These are phyloP conservation scores for Orthosia incerta DNA, from an alignment of 2,888 invertebrate species.

Conservation along the genomic window DNA sequence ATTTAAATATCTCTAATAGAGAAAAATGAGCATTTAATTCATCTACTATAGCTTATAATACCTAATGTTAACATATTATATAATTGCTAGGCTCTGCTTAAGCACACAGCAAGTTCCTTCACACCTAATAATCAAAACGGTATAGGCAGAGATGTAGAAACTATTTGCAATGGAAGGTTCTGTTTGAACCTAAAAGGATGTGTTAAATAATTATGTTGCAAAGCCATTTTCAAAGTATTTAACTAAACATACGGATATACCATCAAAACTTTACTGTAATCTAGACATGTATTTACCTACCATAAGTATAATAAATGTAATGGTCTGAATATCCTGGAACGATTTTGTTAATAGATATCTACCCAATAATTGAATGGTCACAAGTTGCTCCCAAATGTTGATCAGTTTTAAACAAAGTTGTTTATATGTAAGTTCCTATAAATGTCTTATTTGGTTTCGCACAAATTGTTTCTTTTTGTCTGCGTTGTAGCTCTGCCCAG, in stretches of 20 bases:
- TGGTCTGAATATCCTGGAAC: conserved; percentile 40
- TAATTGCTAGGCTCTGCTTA: background rate
- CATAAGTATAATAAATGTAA: conserved; percentile 49
- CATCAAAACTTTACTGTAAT: conserved; percentile 54
- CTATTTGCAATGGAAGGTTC: background rate
- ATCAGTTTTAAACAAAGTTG: conserved; percentile 33
- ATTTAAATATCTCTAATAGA: background rate
- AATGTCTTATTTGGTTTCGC: conserved; percentile 70
- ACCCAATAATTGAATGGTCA: conserved; percentile 15
- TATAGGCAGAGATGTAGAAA: background rate
- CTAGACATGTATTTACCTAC: conserved; percentile 60
- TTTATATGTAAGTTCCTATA: conserved; percentile 55
- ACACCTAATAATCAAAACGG: background rate
- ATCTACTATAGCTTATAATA: background rate
- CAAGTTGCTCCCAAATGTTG: conserved; percentile 40
- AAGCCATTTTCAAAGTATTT: conserved; percentile 33
- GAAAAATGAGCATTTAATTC: background rate
- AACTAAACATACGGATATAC: conserved; percentile 28
- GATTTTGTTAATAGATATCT: conserved; percentile 44
- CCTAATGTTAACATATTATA: background rate
- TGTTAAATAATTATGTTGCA: background rate
- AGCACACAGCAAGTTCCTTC: background rate
- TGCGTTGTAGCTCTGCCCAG: conserved; percentile 68
- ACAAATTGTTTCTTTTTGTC: conserved; percentile 69
- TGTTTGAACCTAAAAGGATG: background rate